Evolutionary conservation across 2,888 invertebrate genomes (phyloP), one percentile per base, ranked within the genome.

Genomic region (Melanargia galathea): DNA sequence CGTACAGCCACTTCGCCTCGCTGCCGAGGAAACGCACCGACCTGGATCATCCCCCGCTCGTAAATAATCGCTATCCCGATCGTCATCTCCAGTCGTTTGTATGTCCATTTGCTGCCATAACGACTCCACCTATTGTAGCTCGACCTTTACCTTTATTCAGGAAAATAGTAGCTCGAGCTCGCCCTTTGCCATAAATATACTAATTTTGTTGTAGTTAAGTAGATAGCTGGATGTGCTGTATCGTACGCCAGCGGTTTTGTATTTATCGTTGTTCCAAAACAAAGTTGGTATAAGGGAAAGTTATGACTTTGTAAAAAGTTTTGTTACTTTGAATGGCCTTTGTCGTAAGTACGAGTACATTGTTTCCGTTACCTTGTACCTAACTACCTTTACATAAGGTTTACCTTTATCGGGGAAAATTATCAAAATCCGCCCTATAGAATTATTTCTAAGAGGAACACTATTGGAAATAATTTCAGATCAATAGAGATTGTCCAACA

Each of bases 11-110:
- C 38, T 45, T 71, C 79, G 78, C 78, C 71, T 76, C 75, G 75
- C 76, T 72, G 74, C 63, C 70, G 74, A 79, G 77, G 77, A 80
- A 79, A 78, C 79, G 78, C 86, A 81, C 76, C 87, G 86, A 87
- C 86, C 87, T 84, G 83, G 72, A 87, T 87, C 83, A 84, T 82
- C 83, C 82, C 80, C 79, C 75, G 72, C 73, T 76, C 81, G 79
- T 71, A 70, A 70, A 70, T 71, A 71, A 62, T 64, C 52, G 63
- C 51, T 38, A 45, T 38, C 24, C 13, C 38, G 57, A 62, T 46
- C 51, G 52, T 48, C 26, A 49, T 54, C 40, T 46, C 22, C 51
- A 49, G n/a, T 49, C 63, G 35, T 55, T 49, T 22, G 46, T 22
- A 60, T 55, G 55, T 43, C 26, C 55, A 40, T 55, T 26, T 40